phyloP scores from a whole-genome alignment of 2,797 vertebrate species.

The Xiphophorus birchmanni region DNA sequence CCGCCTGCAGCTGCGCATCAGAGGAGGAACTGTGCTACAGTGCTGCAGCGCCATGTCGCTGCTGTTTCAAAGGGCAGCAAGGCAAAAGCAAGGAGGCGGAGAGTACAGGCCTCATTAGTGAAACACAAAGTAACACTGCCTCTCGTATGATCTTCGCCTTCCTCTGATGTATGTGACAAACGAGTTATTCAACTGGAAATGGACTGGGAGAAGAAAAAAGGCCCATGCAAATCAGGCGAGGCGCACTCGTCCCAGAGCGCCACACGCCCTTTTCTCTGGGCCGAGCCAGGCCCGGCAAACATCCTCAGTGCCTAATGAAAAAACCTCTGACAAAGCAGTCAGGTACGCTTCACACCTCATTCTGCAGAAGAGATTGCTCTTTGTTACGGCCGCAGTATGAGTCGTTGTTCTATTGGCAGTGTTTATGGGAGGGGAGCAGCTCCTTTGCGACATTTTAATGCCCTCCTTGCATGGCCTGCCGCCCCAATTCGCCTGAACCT shows the following conservation, averaged over 20 bases:
- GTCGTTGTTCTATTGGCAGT: slow-evolving; percentile 21
- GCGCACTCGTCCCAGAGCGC: slow-evolving; percentile 50
- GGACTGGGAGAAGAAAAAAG: slow-evolving; percentile 59
- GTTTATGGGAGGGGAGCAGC: slow-evolving; percentile 41
- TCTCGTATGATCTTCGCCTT: slow-evolving; percentile 75
- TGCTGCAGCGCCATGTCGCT: slow-evolving; percentile 49
- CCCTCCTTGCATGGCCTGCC: slow-evolving; percentile 43
- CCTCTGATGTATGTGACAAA: slow-evolving; percentile 81
- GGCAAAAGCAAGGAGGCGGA: slow-evolving; percentile 62
- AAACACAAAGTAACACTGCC: slow-evolving; percentile 74
- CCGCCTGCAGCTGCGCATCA: slow-evolving; percentile 36
- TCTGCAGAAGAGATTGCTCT: slow-evolving; percentile 27
- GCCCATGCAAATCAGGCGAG: slow-evolving; percentile 58
- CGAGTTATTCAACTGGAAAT: slow-evolving; percentile 73
- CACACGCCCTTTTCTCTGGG: slow-evolving; percentile 29
- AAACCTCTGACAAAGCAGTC: slow-evolving; percentile 21
- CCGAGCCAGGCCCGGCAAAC: slow-evolving; percentile 19
- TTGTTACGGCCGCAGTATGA: slow-evolving; percentile 20
- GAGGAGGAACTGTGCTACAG: slow-evolving; percentile 40
- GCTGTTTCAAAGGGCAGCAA: slow-evolving; percentile 70
- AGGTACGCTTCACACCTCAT: slow-evolving; percentile 35
- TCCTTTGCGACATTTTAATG: slow-evolving; percentile 55
- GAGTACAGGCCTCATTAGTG: slow-evolving; percentile 74
- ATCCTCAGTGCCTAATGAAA: slow-evolving; percentile 33
- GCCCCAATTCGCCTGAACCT: slow-evolving; percentile 53